Evolutionary conservation across 37 sponge, comb jelly and placozoan genomes (phyloP).

Genomic region (Eunapius fragilis): DNA sequence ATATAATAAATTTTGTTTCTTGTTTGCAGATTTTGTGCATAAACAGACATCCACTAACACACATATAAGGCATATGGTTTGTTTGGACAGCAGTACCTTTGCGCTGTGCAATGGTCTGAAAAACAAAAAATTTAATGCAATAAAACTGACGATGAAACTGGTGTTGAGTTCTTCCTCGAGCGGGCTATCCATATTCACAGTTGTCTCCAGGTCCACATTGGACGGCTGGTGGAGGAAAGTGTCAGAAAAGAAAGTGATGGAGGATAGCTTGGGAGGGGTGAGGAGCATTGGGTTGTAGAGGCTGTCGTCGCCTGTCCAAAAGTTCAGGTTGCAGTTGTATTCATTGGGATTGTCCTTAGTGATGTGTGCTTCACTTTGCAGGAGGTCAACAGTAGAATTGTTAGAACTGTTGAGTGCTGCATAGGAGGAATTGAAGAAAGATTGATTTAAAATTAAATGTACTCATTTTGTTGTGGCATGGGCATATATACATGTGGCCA

Average conservation of each 20-base stretch:
- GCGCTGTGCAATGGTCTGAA: too few species aligned
- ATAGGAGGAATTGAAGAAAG: not conserved
- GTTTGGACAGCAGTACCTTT: too few species aligned
- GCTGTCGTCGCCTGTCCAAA: constrained; percentile 65
- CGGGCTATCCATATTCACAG: constrained; percentile 1
- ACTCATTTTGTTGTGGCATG: too few species aligned
- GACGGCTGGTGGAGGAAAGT: constrained; percentile 61
- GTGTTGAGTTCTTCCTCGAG: constrained; percentile 58
- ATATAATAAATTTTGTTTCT: too few species aligned
- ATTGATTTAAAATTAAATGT: too few species aligned
- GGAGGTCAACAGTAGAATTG: not conserved
- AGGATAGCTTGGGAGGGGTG: constrained; percentile 31
- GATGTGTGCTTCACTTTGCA: not conserved
- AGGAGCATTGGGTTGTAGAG: constrained; percentile 50
- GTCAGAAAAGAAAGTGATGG: constrained; percentile 64
- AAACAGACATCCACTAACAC: not conserved
- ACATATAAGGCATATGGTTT: too few species aligned
- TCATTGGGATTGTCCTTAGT: not conserved
- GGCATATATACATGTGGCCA: not conserved
- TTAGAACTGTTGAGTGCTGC: too few species aligned
- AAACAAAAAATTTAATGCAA: too few species aligned
- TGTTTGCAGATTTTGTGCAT: too few species aligned
- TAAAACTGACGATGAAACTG: constrained; percentile 5
- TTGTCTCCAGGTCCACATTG: not conserved
- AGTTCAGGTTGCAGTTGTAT: not conserved